Percentiles rank a stretch among this genome's conserved stretches.
phyloP scores from a whole-genome alignment of 1,140 invertebrate genomes.

The Magallana angulata region DNA sequence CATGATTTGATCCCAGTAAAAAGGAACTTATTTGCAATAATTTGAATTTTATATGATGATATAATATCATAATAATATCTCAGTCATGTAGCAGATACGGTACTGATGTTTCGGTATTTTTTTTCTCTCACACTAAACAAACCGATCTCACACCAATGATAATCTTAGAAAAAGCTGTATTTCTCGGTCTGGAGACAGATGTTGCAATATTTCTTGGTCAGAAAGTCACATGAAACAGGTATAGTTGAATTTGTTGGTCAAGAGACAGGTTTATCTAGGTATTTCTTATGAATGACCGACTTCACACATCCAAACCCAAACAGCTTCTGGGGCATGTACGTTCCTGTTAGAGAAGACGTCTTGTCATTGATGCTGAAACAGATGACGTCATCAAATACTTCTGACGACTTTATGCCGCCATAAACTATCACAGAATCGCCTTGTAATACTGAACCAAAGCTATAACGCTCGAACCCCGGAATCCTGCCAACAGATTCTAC shows the following conservation, averaged over 20 bases:
- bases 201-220: no score
- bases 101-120: no score
- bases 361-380: constrained; percentile 64
- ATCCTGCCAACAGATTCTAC: constrained; percentile 61
- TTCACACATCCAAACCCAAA: constrained; percentile 73
- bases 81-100: no score
- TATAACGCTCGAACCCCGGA: constrained; percentile 70
- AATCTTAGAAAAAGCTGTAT: no score
- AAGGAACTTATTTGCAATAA: no score
- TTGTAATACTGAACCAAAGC: constrained; percentile 70
- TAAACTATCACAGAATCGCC: constrained; percentile 66
- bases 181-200: no score
- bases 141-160: no score
- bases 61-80: no score
- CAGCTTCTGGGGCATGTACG: constrained; percentile 63
- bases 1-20: no score
- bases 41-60: no score
- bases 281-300: constrained; percentile 72
- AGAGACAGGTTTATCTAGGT: constrained; percentile 48
- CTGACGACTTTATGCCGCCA: constrained; percentile 66
- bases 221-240: no score
- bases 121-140: no score
- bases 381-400: constrained; percentile 68
- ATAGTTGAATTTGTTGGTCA: neutral
- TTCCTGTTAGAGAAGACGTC: constrained; percentile 60